Conservation (phyloP, 1,140 invertebrate genomes). For the Dendroctonus valens region DNA sequence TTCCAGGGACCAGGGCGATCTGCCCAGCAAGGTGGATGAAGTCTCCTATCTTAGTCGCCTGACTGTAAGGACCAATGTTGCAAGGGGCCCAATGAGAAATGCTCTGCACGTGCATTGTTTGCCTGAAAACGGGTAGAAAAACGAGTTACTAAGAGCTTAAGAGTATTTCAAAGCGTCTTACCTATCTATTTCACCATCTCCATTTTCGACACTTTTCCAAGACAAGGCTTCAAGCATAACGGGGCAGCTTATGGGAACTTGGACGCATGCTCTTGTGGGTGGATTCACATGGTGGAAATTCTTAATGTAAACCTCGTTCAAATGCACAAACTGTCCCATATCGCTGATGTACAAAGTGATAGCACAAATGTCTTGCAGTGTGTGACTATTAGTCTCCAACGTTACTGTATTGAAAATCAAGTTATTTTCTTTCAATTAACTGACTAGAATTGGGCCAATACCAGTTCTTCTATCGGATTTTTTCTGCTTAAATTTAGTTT, state of each 20-base stretch:
- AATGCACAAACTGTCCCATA: conserved; percentile 72
- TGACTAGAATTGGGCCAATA: neutral
- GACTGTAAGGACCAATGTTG: conserved; percentile 94
- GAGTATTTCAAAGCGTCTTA: conserved; percentile 31
- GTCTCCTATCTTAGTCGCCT: conserved; percentile 77
- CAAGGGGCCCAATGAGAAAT: conserved; percentile 95
- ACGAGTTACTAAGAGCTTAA: neutral
- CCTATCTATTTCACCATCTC: conserved; percentile 42
- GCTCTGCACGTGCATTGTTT: conserved; percentile 90
- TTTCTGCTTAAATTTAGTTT: too few species aligned
- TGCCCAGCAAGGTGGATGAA: conserved; percentile 87
- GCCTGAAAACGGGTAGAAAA: conserved; percentile 47
- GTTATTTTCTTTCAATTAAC: neutral
- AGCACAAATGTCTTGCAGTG: conserved; percentile 69
- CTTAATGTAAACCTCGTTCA: conserved; percentile 77
- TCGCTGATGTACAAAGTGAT: conserved; percentile 80
- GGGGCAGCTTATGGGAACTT: conserved; percentile 73
- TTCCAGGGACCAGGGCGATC: conserved; percentile 85
- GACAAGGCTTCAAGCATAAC: conserved; percentile 77
- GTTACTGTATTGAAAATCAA: conserved; percentile 31
- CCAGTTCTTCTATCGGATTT: too few species aligned
- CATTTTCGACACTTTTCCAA: conserved; percentile 52
- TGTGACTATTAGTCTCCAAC: conserved; percentile 54
- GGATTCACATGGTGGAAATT: conserved; percentile 78
- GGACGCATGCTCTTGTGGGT: conserved; percentile 83